A percentile compares a stretch with the other conserved stretches of the same genome.
Evolutionary conservation across 1,140 invertebrate genomes (phyloP).

Genomic region (Pogonomyrmex barbatus): DNA sequence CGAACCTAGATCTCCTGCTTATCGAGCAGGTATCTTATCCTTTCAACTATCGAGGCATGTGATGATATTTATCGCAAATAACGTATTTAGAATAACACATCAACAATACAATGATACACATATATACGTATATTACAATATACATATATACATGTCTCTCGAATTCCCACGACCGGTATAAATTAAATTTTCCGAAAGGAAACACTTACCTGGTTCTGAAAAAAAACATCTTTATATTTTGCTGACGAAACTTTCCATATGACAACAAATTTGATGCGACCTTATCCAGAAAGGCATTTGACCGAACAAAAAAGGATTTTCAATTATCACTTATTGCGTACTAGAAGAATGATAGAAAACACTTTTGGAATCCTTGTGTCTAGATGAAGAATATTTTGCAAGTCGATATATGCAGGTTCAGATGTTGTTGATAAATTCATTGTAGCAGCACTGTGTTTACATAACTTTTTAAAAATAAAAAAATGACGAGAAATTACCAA

Average conservation of each 20-base stretch:
- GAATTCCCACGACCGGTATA: neutral
- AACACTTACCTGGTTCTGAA: neutral
- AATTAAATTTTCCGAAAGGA: neutral
- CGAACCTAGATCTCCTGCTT: no score
- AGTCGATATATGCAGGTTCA: neutral
- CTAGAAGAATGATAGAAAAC: constrained; percentile 10
- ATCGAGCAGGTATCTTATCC: no score
- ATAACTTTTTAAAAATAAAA: constrained; percentile 6
- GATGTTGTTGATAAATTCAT: neutral
- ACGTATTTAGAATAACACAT: no score
- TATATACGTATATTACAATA: no score
- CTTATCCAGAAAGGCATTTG: neutral
- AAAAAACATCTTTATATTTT: constrained; percentile 31
- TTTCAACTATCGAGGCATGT: no score
- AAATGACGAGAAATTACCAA: neutral
- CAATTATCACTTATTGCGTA: constrained; percentile 10
- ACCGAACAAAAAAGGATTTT: no score
- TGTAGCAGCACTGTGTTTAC: neutral
- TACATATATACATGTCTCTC: no score
- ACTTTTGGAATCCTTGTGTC: neutral
- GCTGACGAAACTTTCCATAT: neutral
- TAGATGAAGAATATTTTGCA: neutral
- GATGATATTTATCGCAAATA: no score
- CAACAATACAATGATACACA: no score
- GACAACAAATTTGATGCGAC: neutral